These are phyloP conservation scores for Sisyra terminalis DNA, from an alignment of 2,888 invertebrate genomes.

Conservation along the genomic window DNA sequence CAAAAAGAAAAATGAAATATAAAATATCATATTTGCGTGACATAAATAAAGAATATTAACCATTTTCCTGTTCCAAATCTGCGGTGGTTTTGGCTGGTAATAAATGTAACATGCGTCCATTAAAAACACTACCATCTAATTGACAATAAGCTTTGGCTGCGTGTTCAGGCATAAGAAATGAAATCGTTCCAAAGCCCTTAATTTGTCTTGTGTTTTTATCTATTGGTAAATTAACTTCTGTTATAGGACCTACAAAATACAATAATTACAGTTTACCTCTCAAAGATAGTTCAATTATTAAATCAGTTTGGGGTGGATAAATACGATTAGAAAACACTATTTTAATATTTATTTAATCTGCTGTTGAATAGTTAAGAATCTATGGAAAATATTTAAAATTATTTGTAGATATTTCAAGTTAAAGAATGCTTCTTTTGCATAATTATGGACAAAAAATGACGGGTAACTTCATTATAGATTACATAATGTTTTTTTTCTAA, in stretches of 20 bases:
- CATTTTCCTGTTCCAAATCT: slow-evolving; percentile 15
- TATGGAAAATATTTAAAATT: too few relatives aligned
- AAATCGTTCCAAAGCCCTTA: slow-evolving; percentile 87
- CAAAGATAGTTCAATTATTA: neutral
- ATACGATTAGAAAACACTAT: too few relatives aligned
- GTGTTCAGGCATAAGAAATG: slow-evolving; percentile 89
- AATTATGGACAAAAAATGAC: too few relatives aligned
- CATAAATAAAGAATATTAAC: too few relatives aligned
- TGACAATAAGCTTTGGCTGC: slow-evolving; percentile 77
- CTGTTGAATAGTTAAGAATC: too few relatives aligned
- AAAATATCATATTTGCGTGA: neutral
- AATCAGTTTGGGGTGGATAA: too few relatives aligned
- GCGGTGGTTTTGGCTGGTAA: slow-evolving; percentile 67
- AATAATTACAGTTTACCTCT: slow-evolving; percentile 2
- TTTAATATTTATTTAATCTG: neutral
- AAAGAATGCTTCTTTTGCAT: too few relatives aligned
- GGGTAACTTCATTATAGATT: too few relatives aligned
- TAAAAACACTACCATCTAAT: slow-evolving; percentile 80
- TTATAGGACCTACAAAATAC: slow-evolving; percentile 52
- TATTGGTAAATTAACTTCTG: slow-evolving; percentile 79
- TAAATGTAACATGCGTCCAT: slow-evolving; percentile 86
- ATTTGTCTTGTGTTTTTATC: slow-evolving; percentile 64
- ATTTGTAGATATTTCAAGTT: too few relatives aligned
- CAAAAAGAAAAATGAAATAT: slow-evolving; percentile 15
- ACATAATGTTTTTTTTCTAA: too few relatives aligned